These are phyloP conservation scores for Tiliqua scincoides DNA, from an alignment of 2,113 vertebrate species.

Conservation along the genomic window DNA sequence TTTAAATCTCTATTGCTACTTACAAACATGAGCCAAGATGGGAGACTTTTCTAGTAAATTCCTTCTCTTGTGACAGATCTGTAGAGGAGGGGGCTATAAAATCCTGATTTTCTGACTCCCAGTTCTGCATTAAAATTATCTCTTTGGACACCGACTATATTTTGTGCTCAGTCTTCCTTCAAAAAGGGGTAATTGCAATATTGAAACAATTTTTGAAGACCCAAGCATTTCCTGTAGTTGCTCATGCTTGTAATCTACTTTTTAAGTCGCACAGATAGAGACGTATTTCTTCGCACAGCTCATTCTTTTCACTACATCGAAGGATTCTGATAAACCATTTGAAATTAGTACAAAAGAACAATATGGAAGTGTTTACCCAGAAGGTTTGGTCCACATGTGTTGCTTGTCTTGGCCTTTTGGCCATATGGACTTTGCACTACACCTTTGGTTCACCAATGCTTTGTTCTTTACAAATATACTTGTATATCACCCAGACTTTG, in stretches of 20 bases:
- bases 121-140: background rate
- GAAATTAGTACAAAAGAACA: background rate
- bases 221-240: background rate
- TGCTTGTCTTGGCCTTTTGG: background rate
- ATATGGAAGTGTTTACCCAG: background rate
- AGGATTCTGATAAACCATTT: background rate
- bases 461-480: conserved; percentile 9
- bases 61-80: conserved; percentile 3
- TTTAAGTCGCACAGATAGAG: background rate
- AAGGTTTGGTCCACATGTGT: background rate
- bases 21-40: background rate
- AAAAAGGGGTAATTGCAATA: background rate
- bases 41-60: background rate
- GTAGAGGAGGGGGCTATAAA: background rate
- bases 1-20: background rate
- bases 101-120: background rate
- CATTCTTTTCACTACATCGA: background rate
- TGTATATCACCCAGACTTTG: background rate
- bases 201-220: background rate
- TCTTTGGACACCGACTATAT: background rate
- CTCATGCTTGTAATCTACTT: background rate
- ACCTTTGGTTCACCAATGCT: rapidly evolving
- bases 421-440: background rate
- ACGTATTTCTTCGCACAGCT: background rate
- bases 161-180: background rate